Evolutionary conservation across 2,797 vertebrate genomes (phyloP), one percentile per base, ranked within the genome.

Genomic region (Fundulus diaphanus): DNA sequence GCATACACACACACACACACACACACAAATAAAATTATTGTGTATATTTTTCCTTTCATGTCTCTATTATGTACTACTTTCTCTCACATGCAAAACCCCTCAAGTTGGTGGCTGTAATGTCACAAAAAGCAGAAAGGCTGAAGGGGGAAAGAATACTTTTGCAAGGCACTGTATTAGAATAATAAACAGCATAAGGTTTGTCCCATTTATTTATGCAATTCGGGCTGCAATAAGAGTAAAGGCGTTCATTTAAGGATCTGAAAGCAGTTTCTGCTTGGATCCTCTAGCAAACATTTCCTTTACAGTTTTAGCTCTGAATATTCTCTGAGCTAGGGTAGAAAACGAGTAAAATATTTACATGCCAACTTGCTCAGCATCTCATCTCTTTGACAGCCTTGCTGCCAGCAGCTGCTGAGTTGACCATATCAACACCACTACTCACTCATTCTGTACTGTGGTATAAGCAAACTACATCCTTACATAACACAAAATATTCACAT

Each of bases 301-400:
- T 31, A 74, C 20, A 24, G 59, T 63, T 72, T 24, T 35, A 35
- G 48, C 29, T n/a, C 24, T 13, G 54, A 72, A 27, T 68, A 27
- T 27, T 48, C 33, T 66, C n/a, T 27, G 54, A 44, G 65, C 61
- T 70, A 52, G 1, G 2, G 66, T n/a, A 37, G n/a, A 59, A 20
- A 35, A 27, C 52, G 70, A 52, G 65, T 76, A 40, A 80, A n/a
- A 73, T 75, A 81, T 82, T 80, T 49, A 78, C 65, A 63, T 72
- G 56, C 69, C 18, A 80, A 77, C 70, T 85, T 74, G 63, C 52
- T 54, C 59, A 54, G 49, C 78, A 66, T 72, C 63, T 76, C 35
- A 49, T 81, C 81, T 76, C 46, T 67, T 73, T 77, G 51, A 74
- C 68, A 63, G 40, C 48, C 46, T 49, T 33, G 46, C 31, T 27